phyloP scores from a whole-genome alignment of 2,113 vertebrate genomes.

The Scomber scombrus region DNA sequence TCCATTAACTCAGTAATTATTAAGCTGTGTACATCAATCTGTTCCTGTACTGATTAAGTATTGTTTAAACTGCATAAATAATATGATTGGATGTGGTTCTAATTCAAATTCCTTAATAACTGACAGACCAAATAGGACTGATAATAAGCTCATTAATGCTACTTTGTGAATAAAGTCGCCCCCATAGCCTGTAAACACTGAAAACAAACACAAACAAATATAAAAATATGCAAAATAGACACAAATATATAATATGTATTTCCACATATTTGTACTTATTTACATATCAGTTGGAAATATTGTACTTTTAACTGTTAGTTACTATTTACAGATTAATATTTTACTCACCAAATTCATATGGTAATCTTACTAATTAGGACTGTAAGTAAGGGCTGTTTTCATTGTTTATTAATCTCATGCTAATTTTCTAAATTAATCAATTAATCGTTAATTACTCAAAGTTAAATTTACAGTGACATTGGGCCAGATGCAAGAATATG shows the following conservation, averaged over 20 bases:
- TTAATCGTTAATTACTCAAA: too few species aligned
- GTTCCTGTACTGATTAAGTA: constrained; percentile 65
- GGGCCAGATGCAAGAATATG: too few species aligned
- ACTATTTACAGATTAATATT: not conserved
- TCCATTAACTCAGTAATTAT: constrained; percentile 40
- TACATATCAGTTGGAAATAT: too few species aligned
- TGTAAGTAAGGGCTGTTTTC: too few species aligned
- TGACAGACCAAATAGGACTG: constrained; percentile 54
- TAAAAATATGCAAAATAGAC: not conserved
- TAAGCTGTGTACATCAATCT: constrained; percentile 66
- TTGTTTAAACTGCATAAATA: constrained; percentile 64
- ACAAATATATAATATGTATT: not conserved
- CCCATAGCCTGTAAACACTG: constrained; percentile 30
- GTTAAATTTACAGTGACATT: too few species aligned
- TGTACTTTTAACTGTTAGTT: too few species aligned
- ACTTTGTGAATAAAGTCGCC: constrained; percentile 30
- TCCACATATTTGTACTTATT: not conserved
- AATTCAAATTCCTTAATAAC: constrained; percentile 59
- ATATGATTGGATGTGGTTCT: constrained; percentile 48
- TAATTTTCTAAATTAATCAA: too few species aligned
- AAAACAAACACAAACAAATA: constrained; percentile 14
- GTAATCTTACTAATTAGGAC: too few species aligned
- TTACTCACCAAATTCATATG: not conserved
- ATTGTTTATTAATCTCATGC: too few species aligned
- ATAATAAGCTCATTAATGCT: constrained; percentile 63